phyloP scores from a whole-genome alignment of 2,113 vertebrate species.

The Tylochromis polylepis region DNA sequence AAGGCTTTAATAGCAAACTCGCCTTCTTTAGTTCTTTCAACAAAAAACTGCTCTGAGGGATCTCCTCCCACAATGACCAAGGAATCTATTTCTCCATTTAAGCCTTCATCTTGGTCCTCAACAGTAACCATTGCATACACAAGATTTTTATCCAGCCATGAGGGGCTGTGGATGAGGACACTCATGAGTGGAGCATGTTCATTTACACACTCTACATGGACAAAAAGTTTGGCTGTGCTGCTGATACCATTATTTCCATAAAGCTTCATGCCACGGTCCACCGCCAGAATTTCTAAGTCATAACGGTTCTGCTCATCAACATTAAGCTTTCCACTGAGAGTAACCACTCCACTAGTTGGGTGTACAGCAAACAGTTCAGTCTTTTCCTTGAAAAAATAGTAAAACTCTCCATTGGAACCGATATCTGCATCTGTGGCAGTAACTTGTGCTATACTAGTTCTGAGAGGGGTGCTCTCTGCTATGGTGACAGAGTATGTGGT shows the following conservation, averaged over 20 bases:
- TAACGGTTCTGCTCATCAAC: constrained; percentile 85
- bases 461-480: constrained; percentile 90
- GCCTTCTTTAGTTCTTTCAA: constrained; percentile 79
- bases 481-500: constrained; percentile 95
- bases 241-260: constrained; percentile 97
- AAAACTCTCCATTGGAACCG: constrained; percentile 97
- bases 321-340: constrained; percentile 88
- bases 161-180: constrained; percentile 79
- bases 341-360: constrained; percentile 92
- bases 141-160: constrained; percentile 76
- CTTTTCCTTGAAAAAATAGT: constrained; percentile 96
- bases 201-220: constrained; percentile 91
- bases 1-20: constrained; percentile 77
- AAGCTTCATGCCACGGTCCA: constrained; percentile 97
- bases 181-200: constrained; percentile 83
- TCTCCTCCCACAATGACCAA: constrained; percentile 86
- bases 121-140: constrained; percentile 83
- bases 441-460: constrained; percentile 96
- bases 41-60: constrained; percentile 78
- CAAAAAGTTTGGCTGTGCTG: constrained; percentile 95
- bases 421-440: constrained; percentile 97
- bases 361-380: constrained; percentile 94
- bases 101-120: constrained; percentile 86
- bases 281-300: constrained; percentile 91
- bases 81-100: constrained; percentile 90